Conservation (phyloP, 2,113 vertebrate genomes). For the Grammomys dolichurus region DNA sequence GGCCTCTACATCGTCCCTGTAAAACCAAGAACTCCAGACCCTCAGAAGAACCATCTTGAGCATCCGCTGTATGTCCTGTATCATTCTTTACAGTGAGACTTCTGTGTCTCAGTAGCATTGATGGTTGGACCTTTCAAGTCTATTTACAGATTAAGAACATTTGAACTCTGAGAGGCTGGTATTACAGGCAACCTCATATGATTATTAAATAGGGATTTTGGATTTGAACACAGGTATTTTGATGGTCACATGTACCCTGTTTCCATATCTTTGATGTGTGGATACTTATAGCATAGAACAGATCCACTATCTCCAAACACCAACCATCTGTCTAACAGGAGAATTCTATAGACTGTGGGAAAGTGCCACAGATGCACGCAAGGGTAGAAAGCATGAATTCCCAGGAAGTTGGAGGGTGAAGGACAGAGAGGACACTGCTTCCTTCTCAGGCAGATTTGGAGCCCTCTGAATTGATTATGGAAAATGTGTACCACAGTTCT, state of each 20-base stretch:
- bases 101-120: not conserved
- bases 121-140: not conserved
- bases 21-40: no score
- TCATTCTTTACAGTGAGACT: not conserved
- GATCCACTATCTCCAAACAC: rapidly evolving
- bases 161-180: not conserved
- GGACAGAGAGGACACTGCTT: not conserved
- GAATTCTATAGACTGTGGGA: not conserved
- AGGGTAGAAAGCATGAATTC: not conserved
- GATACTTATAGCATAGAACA: not conserved
- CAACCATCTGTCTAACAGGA: not conserved
- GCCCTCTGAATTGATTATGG: not conserved
- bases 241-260: not conserved
- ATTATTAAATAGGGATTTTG: not conserved
- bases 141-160: conserved; percentile 30
- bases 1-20: no score
- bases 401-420: not conserved
- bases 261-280: not conserved
- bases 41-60: not conserved
- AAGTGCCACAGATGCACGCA: not conserved
- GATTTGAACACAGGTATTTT: conserved; percentile 15
- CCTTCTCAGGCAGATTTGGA: not conserved
- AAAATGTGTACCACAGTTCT: not conserved
- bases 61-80: not conserved
- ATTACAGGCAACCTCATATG: not conserved